Percentiles rank a stretch among this genome's conserved stretches.
Conservation (phyloP, 2,888 invertebrate genomes). For the Chrysotoxum bicinctum region DNA sequence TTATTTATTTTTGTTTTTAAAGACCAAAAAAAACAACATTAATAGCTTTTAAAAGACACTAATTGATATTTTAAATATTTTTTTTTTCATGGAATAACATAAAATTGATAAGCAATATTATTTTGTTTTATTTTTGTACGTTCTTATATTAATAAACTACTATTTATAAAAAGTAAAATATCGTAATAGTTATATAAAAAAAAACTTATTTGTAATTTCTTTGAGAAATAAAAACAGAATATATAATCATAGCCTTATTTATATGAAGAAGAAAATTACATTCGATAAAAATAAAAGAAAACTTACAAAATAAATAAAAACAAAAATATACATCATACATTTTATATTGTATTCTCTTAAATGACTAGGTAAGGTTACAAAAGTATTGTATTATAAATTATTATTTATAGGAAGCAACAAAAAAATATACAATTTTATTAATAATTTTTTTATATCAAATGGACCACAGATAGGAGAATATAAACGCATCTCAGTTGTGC, state of each 20-base stretch:
- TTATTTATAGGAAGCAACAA: constrained; percentile 40
- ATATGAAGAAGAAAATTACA: neutral
- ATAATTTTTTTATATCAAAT: constrained; percentile 35
- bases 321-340: neutral
- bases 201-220: constrained; percentile 31
- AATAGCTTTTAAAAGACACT: constrained; percentile 40
- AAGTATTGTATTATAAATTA: constrained; percentile 7
- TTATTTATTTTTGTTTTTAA: neutral
- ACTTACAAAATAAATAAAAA: constrained; percentile 9
- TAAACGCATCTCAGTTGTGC: constrained; percentile 5
- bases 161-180: constrained; percentile 1
- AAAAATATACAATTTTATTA: constrained; percentile 17
- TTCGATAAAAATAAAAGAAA: constrained; percentile 12
- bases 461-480: constrained; percentile 45
- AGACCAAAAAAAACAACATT: constrained; percentile 39
- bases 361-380: constrained; percentile 57
- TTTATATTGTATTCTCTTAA: constrained; percentile 33
- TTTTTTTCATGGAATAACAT: constrained; percentile 24
- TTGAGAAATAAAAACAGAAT: constrained; percentile 48
- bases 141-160: constrained; percentile 25
- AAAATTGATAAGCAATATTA: constrained; percentile 44
- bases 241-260: constrained; percentile 41
- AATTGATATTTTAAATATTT: constrained; percentile 12
- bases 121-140: neutral
- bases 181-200: neutral